phyloP scores from a whole-genome alignment of 2,888 invertebrate genomes.

The Epistrophe eligans region DNA sequence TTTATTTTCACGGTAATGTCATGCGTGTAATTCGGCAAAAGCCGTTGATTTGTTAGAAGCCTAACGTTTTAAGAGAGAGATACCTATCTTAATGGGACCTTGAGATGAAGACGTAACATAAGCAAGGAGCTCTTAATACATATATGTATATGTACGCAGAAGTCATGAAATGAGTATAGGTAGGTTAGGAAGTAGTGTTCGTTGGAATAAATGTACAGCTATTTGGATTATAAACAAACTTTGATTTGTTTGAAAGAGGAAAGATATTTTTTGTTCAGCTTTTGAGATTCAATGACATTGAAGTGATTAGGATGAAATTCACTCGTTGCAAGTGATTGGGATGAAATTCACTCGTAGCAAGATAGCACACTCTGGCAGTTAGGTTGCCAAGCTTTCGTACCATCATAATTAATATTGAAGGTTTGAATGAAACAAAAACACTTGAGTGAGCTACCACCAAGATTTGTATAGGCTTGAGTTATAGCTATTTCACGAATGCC shows the following conservation, averaged over 20 bases:
- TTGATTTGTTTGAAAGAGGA: neutral
- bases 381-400: no score
- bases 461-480: no score
- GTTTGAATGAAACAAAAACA: no score
- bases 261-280: neutral
- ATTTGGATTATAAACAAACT: neutral
- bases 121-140: neutral
- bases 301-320: neutral
- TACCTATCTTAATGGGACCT: constrained; percentile 24
- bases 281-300: neutral
- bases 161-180: neutral
- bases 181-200: no score
- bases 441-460: no score
- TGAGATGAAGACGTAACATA: neutral
- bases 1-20: constrained; percentile 42
- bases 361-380: no score
- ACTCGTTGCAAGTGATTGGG: neutral
- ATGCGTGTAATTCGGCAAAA: constrained; percentile 41
- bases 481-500: no score
- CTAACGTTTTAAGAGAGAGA: constrained; percentile 4
- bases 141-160: no score
- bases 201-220: neutral
- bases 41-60: constrained; percentile 43
- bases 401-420: no score
- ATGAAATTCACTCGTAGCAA: no score